Base-by-base conservation (phyloP, 2,888 invertebrate genomes). In the Andrena chrysosceles region DNA sequence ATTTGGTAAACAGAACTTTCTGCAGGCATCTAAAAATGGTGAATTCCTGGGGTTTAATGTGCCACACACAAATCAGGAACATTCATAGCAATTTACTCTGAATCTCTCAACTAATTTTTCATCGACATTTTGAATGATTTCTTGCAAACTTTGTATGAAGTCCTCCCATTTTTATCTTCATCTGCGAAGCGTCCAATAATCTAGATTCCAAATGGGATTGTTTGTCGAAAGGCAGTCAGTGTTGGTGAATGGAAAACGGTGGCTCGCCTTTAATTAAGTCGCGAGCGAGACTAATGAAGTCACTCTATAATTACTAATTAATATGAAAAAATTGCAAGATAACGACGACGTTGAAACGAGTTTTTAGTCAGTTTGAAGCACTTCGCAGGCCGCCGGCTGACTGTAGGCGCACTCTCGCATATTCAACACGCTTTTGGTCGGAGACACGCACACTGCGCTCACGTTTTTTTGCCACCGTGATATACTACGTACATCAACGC, bases 301-400 rank as follows among this genome's bases (percentile, higher is more conserved):
- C 59, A 80, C 81, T 66, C 69, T 74, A 80, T 69, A 74, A 80
- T 80, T 80, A 80, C 69, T 81, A 81, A 81, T 80, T 74, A 80
- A 69, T 80, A 63, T 67, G 67, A 79, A 80, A 81, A 81, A 81
- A 80, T 80, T 63, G 42, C 73, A 31, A 66, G 60, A 80, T 81
- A 74, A 81, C 80, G 69, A 70, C 69, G 48, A 59, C 42, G 60
- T 64, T 26, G 16, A 48, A 80, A 70, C 80, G 64, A 79, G 81
- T 81, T 81, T 80, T 81, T 77, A 67, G 70, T 52, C 26, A 60
- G 80, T 76, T 78, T 42, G 63, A 78, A 64, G 81, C 64, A 20
- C 5, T 29, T 64, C 73, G 63, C 72, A 63, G 56, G 54, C 71
- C 80, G 79, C 72, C 81, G 81, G 81, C 71, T 35, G 20, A 80